These are phyloP conservation scores for Caenorhabditis latens DNA, from an alignment of 1,140 invertebrate genomes.

Conservation along the genomic window DNA sequence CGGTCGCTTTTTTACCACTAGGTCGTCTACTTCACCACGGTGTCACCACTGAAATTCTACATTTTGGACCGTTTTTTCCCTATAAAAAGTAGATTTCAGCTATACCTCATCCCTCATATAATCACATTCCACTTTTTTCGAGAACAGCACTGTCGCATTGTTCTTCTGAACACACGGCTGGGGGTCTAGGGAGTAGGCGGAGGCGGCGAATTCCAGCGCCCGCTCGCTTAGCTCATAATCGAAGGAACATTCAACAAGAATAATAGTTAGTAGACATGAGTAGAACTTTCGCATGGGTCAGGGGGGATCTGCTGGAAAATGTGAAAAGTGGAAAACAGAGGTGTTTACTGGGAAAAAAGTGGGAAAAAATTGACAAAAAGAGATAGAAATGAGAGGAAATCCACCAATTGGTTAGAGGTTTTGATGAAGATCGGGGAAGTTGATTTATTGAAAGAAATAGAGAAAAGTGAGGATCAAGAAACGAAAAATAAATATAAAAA, in stretches of 20 bases:
- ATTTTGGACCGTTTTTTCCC: no score
- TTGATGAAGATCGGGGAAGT: background rate
- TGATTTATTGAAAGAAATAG: background rate
- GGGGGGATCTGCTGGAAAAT: background rate
- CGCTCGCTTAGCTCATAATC: constrained; percentile 24
- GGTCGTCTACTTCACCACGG: no score
- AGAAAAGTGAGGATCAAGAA: constrained; percentile 17
- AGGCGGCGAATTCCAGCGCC: constrained; percentile 5
- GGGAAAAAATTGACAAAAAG: background rate
- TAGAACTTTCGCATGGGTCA: constrained; percentile 37
- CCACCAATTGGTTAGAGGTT: constrained; percentile 4
- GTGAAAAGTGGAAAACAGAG: background rate
- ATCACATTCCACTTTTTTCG: constrained; percentile 29
- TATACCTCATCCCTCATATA: constrained; percentile 34
- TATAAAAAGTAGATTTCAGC: no score
- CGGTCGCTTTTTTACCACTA: no score
- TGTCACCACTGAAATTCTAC: no score
- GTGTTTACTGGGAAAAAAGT: background rate
- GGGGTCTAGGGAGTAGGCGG: background rate
- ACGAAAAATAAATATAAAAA: background rate
- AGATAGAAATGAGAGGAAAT: background rate
- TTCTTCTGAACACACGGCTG: constrained; percentile 15
- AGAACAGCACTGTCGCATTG: constrained; percentile 1
- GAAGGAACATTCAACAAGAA: background rate
- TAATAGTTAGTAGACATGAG: background rate